Conservation (phyloP, 2,888 invertebrate species). For the Perithous albicinctus region DNA sequence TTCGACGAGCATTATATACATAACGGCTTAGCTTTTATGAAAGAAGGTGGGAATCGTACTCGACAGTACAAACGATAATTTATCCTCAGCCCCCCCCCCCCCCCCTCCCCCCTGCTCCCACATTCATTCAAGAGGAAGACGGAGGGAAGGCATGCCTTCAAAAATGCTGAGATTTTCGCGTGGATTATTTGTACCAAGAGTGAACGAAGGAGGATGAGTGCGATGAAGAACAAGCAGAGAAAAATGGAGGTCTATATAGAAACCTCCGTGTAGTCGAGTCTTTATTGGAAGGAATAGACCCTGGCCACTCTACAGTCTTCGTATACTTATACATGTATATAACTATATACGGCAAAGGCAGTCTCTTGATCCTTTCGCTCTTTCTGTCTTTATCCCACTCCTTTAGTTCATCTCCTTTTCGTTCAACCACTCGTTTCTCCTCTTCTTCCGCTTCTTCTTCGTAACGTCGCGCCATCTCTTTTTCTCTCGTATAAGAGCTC, state of each 20-base stretch:
- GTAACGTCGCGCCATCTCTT: constrained; percentile 36
- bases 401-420: constrained; percentile 32
- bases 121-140: constrained; percentile 3
- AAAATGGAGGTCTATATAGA: constrained; percentile 64
- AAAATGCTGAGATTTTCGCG: constrained; percentile 61
- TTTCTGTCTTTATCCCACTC: constrained; percentile 63
- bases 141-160: constrained; percentile 29
- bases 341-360: constrained; percentile 42
- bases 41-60: constrained; percentile 4
- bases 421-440: constrained; percentile 38
- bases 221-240: neutral
- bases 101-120: constrained; percentile 17
- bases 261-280: constrained; percentile 60
- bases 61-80: constrained; percentile 30
- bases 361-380: constrained; percentile 61
- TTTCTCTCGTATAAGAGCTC: neutral
- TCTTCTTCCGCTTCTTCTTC: constrained; percentile 29
- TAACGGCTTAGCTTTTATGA: neutral
- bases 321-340: constrained; percentile 16
- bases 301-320: constrained; percentile 62
- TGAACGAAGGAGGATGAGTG: constrained; percentile 8
- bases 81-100: too few species aligned
- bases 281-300: constrained; percentile 71
- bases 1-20: neutral
- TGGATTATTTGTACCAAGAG: constrained; percentile 66